A percentile compares a stretch with the other conserved stretches of the same genome.
phyloP scores from a whole-genome alignment of 2,888 invertebrate genomes.

The Erebia aethiops region DNA sequence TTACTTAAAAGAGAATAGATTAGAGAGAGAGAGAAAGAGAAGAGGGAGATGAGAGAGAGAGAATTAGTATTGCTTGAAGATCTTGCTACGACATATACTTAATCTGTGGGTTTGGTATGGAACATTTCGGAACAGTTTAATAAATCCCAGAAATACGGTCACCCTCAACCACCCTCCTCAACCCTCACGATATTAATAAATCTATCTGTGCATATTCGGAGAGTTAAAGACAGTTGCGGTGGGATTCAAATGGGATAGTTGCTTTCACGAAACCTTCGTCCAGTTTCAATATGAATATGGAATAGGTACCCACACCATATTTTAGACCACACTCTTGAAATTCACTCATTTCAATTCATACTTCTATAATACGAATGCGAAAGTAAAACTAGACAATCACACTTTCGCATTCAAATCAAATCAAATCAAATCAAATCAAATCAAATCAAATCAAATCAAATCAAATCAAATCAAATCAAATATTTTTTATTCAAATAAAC shows the following conservation, averaged over 20 bases:
- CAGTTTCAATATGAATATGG: constrained; percentile 25
- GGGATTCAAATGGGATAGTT: constrained; percentile 57
- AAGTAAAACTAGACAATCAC: too few relatives aligned
- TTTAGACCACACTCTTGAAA: neutral
- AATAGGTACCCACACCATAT: constrained; percentile 11
- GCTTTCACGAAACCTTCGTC: constrained; percentile 17
- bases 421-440: too few relatives aligned
- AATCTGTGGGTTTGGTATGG: too few relatives aligned
- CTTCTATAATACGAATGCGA: too few relatives aligned
- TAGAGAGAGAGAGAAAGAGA: too few relatives aligned
- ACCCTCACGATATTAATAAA: constrained; percentile 74
- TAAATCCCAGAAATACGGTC: constrained; percentile 20
- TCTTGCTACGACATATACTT: neutral
- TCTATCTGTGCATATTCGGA: constrained; percentile 77
- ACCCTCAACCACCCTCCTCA: constrained; percentile 44
- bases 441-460: too few relatives aligned
- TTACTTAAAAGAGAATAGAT: too few relatives aligned
- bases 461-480: too few relatives aligned
- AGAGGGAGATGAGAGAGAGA: too few relatives aligned
- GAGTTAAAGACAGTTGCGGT: constrained; percentile 69
- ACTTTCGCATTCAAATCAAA: too few relatives aligned
- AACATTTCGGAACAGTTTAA: neutral
- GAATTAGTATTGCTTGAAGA: too few relatives aligned
- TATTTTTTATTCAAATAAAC: too few relatives aligned
- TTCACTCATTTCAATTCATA: neutral